Percentiles rank a stretch among this genome's conserved stretches.
Evolutionary conservation across 2,797 vertebrate genomes (phyloP).

Genomic region (Mormyrus hasselquistii): DNA sequence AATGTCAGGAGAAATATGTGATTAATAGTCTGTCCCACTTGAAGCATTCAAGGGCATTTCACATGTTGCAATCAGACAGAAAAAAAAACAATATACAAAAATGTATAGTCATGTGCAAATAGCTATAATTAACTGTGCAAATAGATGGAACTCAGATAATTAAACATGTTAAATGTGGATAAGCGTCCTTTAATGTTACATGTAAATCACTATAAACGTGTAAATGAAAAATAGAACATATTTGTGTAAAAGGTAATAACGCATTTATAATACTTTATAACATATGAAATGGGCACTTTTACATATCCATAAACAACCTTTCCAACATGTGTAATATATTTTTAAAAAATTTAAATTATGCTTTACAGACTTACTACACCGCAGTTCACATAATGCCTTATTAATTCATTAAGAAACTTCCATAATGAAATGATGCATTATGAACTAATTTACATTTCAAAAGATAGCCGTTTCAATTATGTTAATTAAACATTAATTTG

Average conservation of each 20-base stretch:
- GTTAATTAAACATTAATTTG: background rate
- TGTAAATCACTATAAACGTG: background rate
- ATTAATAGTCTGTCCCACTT: background rate
- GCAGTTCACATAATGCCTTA: background rate
- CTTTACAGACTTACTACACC: background rate
- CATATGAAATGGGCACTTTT: background rate
- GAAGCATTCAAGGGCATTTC: background rate
- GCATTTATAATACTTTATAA: background rate
- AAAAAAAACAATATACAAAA: background rate
- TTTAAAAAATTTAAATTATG: background rate
- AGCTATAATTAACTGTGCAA: background rate
- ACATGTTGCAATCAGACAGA: background rate
- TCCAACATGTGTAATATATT: background rate
- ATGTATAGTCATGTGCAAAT: background rate
- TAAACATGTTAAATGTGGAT: background rate
- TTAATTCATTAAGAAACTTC: conserved; percentile 4
- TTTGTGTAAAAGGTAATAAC: background rate
- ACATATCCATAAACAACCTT: background rate
- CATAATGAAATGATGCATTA: background rate
- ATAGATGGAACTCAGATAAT: background rate
- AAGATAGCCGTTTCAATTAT: conserved; percentile 1
- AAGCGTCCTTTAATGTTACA: background rate
- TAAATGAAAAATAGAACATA: background rate
- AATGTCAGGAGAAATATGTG: conserved; percentile 9
- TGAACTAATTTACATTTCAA: conserved; percentile 7